A percentile compares a stretch with the other conserved stretches of the same genome.
phyloP scores from a whole-genome alignment of 2,888 invertebrate species.

The Cactoblastis cactorum region DNA sequence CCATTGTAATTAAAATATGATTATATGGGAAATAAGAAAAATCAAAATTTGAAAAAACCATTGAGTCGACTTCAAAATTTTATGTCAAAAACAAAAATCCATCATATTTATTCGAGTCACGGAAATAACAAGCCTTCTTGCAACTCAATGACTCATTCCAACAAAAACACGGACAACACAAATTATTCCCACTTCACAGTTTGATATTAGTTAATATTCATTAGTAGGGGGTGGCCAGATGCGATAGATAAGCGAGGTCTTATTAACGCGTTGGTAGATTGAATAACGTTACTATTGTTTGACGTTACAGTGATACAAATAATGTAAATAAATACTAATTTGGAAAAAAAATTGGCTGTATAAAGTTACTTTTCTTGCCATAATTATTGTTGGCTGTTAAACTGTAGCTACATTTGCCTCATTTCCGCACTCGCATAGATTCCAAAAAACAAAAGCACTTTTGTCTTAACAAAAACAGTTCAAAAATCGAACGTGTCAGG shows the following conservation, averaged over 20 bases:
- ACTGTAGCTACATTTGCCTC: neutral
- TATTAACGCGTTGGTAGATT: conserved; percentile 27
- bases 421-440: neutral
- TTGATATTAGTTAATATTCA: conserved; percentile 75
- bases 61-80: neutral
- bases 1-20: no score
- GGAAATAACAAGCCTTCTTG: conserved; percentile 8
- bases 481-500: conserved; percentile 50
- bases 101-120: conserved; percentile 2
- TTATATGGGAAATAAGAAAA: no score
- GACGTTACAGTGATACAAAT: neutral
- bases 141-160: conserved; percentile 47
- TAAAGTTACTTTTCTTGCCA: neutral
- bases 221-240: conserved; percentile 65
- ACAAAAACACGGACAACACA: conserved; percentile 38
- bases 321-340: neutral
- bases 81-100: neutral
- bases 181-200: conserved; percentile 50
- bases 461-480: conserved; percentile 29
- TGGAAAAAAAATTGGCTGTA: neutral
- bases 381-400: neutral
- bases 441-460: conserved; percentile 2
- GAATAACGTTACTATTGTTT: conserved; percentile 14
- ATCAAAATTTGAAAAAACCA: no score
- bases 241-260: conserved; percentile 47